These are phyloP conservation scores for Stenichneumon culpator DNA, from an alignment of 2,888 invertebrate genomes.

Conservation along the genomic window DNA sequence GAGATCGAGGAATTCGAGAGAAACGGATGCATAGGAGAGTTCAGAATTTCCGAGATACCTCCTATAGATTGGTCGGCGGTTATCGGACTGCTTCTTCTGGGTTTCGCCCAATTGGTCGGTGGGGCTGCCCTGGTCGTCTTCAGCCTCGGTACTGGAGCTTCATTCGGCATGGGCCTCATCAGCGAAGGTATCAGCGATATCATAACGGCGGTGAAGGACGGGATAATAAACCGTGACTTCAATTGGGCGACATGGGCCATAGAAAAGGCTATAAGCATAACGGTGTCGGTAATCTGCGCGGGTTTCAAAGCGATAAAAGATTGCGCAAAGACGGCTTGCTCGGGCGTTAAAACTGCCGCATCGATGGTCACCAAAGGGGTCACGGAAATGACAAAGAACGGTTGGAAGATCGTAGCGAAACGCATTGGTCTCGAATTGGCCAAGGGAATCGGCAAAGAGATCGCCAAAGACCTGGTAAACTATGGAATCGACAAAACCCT, in stretches of 20 bases:
- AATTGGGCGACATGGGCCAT: slow-evolving; percentile 44
- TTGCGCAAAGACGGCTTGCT: slow-evolving; percentile 1
- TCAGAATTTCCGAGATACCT: slow-evolving; percentile 17
- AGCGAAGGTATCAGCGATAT: slow-evolving; percentile 74
- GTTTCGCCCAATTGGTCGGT: slow-evolving; percentile 69
- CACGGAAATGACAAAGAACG: not conserved
- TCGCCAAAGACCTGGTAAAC: not conserved
- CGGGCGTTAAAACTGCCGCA: not conserved
- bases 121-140: slow-evolving; percentile 67
- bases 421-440: slow-evolving; percentile 25
- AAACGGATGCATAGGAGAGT: slow-evolving; percentile 26
- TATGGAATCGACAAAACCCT: slow-evolving; percentile 24
- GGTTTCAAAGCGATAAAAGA: slow-evolving; percentile 25
- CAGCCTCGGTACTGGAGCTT: slow-evolving; percentile 65
- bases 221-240: slow-evolving; percentile 67
- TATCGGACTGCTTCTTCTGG: slow-evolving; percentile 63
- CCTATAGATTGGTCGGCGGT: slow-evolving; percentile 39
- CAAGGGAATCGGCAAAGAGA: slow-evolving; percentile 16
- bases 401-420: slow-evolving; percentile 34
- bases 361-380: not conserved
- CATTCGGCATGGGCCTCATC: slow-evolving; percentile 69
- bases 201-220: slow-evolving; percentile 69
- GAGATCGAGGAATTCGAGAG: slow-evolving; percentile 37
- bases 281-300: slow-evolving; percentile 33
- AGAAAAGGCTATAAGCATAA: slow-evolving; percentile 47